Percentiles rank a stretch among this genome's conserved stretches.
Evolutionary conservation across 2,113 vertebrate species (phyloP).

Genomic region (Pluvianellus socialis): DNA sequence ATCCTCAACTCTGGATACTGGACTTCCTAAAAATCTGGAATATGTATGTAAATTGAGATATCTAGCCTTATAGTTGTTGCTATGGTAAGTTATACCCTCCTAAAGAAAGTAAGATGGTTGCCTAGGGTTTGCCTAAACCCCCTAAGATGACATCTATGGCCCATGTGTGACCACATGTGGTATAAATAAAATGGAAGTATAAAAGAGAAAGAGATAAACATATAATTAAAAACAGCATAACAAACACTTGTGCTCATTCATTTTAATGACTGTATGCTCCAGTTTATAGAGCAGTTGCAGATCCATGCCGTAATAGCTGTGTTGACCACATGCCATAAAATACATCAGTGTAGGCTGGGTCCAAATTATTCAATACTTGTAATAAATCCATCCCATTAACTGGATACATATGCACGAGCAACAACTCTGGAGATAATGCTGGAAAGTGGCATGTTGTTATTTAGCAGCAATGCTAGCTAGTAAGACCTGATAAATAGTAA

Average conservation of each 20-base stretch:
- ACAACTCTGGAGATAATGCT: constrained; percentile 57
- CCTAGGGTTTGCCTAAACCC: constrained; percentile 55
- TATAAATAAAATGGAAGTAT: constrained; percentile 73
- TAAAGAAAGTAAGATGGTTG: constrained; percentile 61
- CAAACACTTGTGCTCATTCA: constrained; percentile 68
- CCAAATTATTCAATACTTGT: constrained; percentile 73
- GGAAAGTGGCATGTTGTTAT: constrained; percentile 42
- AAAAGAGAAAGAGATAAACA: constrained; percentile 77
- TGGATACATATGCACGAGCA: constrained; percentile 65
- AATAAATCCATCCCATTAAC: constrained; percentile 76
- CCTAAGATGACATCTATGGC: constrained; percentile 65
- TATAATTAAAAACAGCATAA: constrained; percentile 78
- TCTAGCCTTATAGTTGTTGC: constrained; percentile 39
- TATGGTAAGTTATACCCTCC: constrained; percentile 42
- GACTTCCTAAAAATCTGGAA: constrained; percentile 11
- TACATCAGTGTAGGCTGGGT: constrained; percentile 58
- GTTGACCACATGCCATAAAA: constrained; percentile 76
- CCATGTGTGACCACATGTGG: constrained; percentile 72
- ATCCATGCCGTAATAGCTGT: constrained; percentile 56
- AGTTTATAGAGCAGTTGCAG: constrained; percentile 73
- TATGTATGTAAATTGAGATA: constrained; percentile 13
- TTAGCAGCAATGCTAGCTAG: constrained; percentile 1
- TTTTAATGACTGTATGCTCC: constrained; percentile 60
- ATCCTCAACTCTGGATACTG: not conserved
- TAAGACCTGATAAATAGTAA: not conserved